Conservation (phyloP, 2,888 invertebrate species). For the Punctoribates punctum region DNA sequence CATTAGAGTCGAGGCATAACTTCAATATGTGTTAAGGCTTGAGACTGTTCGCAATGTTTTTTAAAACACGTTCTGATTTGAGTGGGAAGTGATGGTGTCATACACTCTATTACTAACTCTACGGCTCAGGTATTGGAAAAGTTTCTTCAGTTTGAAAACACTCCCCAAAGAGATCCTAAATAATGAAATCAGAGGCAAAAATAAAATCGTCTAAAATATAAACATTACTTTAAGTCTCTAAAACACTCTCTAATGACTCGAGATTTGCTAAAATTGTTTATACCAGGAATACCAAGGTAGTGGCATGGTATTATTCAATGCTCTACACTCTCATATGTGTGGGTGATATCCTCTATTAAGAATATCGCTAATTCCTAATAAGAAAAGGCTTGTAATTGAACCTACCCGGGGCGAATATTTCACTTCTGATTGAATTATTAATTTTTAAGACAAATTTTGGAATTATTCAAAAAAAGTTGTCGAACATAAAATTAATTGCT, state of each 20-base stretch:
- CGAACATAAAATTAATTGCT: too few relatives aligned
- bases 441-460: too few relatives aligned
- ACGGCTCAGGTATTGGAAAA: not conserved
- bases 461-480: too few relatives aligned
- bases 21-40: not conserved
- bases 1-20: not conserved
- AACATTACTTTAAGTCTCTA: too few relatives aligned
- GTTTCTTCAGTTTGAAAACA: not conserved
- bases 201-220: not conserved
- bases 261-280: not conserved
- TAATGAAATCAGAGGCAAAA: not conserved
- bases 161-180: not conserved
- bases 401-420: too few relatives aligned
- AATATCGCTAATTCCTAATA: too few relatives aligned
- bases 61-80: constrained; percentile 22
- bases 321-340: too few relatives aligned
- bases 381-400: too few relatives aligned
- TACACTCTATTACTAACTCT: not conserved
- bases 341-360: too few relatives aligned
- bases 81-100: constrained; percentile 30
- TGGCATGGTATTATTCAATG: too few relatives aligned
- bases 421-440: too few relatives aligned
- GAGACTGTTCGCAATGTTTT: not conserved
- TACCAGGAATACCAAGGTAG: too few relatives aligned
- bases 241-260: not conserved